phyloP scores from a whole-genome alignment of 2,888 invertebrate species.

The Pristionchus japonicus region DNA sequence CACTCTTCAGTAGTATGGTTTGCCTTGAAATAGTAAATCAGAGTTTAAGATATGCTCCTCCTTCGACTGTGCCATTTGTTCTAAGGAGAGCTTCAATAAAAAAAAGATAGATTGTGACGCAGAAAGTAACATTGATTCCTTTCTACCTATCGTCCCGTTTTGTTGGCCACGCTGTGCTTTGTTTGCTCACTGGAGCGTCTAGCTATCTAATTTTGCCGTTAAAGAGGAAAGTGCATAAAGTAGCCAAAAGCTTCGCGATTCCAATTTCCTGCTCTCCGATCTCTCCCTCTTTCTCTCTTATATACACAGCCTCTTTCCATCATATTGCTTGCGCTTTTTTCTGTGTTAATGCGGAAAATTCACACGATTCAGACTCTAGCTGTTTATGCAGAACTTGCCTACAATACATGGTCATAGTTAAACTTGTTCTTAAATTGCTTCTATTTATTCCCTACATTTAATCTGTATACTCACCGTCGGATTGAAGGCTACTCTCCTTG shows the following conservation, averaged over 20 bases:
- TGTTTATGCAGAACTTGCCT: no score
- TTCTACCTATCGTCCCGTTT: neutral
- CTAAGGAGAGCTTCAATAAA: no score
- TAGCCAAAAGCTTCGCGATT: neutral
- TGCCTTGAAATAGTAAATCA: conserved; percentile 42
- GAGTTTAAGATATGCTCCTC: neutral
- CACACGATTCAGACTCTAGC: neutral
- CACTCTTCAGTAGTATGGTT: conserved; percentile 64
- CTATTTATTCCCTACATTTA: no score
- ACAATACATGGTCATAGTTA: no score
- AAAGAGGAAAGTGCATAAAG: conserved; percentile 1
- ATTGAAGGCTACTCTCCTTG: conserved; percentile 32
- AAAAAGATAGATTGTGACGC: no score
- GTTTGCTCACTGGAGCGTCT: neutral
- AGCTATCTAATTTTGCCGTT: neutral
- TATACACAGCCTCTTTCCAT: neutral
- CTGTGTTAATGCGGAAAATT: no score
- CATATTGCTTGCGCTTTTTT: neutral
- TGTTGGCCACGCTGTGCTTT: neutral
- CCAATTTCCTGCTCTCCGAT: neutral
- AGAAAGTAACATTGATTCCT: no score
- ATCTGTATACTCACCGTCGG: conserved; percentile 44
- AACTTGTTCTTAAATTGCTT: no score
- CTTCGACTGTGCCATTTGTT: neutral
- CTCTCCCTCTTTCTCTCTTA: neutral